Conservation (phyloP, 2,888 invertebrate genomes). For the Bembecia ichneumoniformis region DNA sequence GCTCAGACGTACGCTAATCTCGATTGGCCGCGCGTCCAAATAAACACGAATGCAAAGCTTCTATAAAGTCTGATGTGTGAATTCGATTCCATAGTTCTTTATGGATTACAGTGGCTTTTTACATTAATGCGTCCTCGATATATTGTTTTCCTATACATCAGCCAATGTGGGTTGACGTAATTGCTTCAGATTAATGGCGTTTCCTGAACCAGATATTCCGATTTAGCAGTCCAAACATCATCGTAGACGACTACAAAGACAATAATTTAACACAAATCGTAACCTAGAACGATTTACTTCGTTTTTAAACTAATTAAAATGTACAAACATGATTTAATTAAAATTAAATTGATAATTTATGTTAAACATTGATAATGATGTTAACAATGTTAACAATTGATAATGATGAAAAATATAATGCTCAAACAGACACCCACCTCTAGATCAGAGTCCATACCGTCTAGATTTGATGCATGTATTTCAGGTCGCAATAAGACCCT, state of each 20-base stretch:
- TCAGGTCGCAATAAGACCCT: slow-evolving; percentile 41
- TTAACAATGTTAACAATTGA: too few species aligned
- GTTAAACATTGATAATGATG: too few species aligned
- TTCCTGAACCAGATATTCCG: slow-evolving; percentile 22
- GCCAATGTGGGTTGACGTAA: slow-evolving; percentile 22
- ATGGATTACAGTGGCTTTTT: slow-evolving; percentile 14
- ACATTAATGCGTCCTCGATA: slow-evolving; percentile 12
- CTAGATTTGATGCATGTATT: slow-evolving; percentile 57
- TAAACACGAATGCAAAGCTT: slow-evolving; percentile 38
- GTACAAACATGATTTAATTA: background rate
- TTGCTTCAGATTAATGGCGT: slow-evolving; percentile 20
- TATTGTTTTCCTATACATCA: slow-evolving; percentile 17
- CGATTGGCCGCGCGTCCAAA: slow-evolving; percentile 31
- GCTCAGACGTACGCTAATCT: slow-evolving; percentile 32
- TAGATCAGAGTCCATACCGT: slow-evolving; percentile 72
- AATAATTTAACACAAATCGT: background rate
- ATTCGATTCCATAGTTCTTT: slow-evolving; percentile 2
- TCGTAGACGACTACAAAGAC: slow-evolving; percentile 13
- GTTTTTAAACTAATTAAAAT: background rate
- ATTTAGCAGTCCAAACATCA: slow-evolving; percentile 22
- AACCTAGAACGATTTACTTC: background rate
- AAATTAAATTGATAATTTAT: background rate
- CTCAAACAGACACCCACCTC: slow-evolving; percentile 56
- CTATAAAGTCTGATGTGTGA: slow-evolving; percentile 14
- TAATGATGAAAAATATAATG: too few species aligned